Conservation (phyloP, 2,113 vertebrate species). For the Acanthisitta chloris region DNA sequence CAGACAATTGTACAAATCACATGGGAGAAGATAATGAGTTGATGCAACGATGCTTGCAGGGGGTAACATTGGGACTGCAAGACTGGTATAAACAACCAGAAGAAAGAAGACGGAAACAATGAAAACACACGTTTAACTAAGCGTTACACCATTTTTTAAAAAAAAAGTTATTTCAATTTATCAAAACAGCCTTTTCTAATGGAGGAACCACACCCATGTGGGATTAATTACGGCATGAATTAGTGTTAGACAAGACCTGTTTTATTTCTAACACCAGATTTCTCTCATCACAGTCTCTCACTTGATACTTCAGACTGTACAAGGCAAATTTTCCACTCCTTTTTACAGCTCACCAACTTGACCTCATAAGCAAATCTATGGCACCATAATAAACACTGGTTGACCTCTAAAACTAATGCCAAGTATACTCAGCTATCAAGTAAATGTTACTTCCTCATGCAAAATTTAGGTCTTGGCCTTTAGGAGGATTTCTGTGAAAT, state of each 20-base stretch:
- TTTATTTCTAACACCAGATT: neutral
- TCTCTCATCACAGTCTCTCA: neutral
- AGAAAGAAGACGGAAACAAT: neutral
- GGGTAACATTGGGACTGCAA: neutral
- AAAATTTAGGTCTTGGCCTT: neutral
- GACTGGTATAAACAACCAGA: neutral
- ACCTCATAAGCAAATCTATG: neutral
- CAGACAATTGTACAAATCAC: neutral
- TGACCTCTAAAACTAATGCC: neutral
- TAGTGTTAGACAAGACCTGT: neutral
- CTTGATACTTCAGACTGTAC: neutral
- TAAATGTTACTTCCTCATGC: neutral
- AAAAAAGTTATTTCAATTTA: neutral
- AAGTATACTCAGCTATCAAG: neutral
- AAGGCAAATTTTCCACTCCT: neutral
- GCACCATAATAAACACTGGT: neutral
- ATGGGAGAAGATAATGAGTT: neutral
- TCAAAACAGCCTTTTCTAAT: neutral
- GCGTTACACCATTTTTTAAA: neutral
- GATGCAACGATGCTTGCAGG: neutral
- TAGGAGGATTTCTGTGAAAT: neutral
- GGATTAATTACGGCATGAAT: neutral
- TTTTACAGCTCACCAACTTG: neutral
- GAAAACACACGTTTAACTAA: neutral
- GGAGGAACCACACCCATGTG: neutral